These are phyloP conservation scores for Oscheius myriophilus DNA, from an alignment of 2,888 invertebrate genomes.

Conservation along the genomic window DNA sequence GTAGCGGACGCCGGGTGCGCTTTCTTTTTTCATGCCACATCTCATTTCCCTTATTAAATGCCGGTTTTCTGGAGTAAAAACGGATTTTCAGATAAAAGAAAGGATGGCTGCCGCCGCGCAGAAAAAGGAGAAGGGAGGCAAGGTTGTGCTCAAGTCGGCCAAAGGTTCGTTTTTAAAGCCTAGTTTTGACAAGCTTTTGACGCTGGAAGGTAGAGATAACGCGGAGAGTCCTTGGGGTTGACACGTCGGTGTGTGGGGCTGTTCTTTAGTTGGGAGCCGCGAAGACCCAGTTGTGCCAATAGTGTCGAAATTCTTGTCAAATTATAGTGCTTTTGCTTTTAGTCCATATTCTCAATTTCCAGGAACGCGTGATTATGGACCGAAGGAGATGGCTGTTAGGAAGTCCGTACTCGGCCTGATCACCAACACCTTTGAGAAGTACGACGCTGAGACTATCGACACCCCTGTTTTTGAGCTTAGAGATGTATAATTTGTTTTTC, in stretches of 20 bases:
- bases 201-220: no score
- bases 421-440: constrained; percentile 87
- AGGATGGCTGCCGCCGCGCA: constrained; percentile 85
- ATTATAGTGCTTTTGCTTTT: no score
- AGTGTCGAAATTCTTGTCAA: no score
- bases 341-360: background rate
- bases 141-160: constrained; percentile 65
- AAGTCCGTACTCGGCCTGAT: constrained; percentile 80
- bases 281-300: no score
- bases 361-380: constrained; percentile 89
- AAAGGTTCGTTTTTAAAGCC: constrained; percentile 50
- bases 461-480: constrained; percentile 69
- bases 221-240: no score
- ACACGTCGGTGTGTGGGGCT: no score
- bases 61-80: background rate
- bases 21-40: background rate
- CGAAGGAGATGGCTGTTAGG: constrained; percentile 92
- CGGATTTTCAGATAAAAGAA: constrained; percentile 81
- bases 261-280: no score
- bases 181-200: constrained; percentile 24
- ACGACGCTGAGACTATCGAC: constrained; percentile 97
- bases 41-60: background rate
- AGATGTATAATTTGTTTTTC: constrained; percentile 38
- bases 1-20: constrained; percentile 62
- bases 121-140: constrained; percentile 80